These are phyloP conservation scores for Pygoscelis antarcticus DNA, from an alignment of 2,113 vertebrate genomes.

Conservation along the genomic window DNA sequence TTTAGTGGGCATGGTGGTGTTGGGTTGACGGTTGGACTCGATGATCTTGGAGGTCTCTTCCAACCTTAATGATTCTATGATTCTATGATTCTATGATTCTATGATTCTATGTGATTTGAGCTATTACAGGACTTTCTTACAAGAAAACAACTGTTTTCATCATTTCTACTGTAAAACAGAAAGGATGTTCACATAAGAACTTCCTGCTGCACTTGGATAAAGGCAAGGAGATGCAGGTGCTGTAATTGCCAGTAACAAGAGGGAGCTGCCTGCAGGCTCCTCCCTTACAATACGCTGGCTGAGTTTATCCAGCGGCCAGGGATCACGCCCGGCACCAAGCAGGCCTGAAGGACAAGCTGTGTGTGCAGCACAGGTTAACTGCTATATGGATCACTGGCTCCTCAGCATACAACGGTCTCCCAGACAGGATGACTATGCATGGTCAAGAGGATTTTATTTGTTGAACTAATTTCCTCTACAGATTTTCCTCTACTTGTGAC, in stretches of 20 bases:
- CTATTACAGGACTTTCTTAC: background rate
- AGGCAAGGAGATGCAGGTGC: background rate
- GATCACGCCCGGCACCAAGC: accelerated
- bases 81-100: no score
- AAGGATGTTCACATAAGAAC: background rate
- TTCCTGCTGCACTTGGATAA: background rate
- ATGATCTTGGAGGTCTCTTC: no score
- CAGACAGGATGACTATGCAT: background rate
- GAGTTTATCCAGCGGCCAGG: background rate
- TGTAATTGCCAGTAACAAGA: accelerated
- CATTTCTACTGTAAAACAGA: background rate
- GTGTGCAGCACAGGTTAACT: background rate
- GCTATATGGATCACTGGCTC: accelerated
- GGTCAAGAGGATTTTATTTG: background rate
- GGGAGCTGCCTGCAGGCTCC: background rate
- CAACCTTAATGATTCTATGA: no score
- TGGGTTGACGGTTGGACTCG: no score
- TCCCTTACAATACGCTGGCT: background rate
- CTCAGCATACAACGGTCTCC: accelerated
- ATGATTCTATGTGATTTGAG: background rate
- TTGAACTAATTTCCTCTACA: background rate
- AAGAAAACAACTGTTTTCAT: background rate
- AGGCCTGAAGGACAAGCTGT: background rate
- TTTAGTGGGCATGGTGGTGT: no score
- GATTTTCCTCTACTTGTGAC: background rate